Conservation (phyloP, 2,113 vertebrate species). For the Zosterops hypoxanthus region DNA sequence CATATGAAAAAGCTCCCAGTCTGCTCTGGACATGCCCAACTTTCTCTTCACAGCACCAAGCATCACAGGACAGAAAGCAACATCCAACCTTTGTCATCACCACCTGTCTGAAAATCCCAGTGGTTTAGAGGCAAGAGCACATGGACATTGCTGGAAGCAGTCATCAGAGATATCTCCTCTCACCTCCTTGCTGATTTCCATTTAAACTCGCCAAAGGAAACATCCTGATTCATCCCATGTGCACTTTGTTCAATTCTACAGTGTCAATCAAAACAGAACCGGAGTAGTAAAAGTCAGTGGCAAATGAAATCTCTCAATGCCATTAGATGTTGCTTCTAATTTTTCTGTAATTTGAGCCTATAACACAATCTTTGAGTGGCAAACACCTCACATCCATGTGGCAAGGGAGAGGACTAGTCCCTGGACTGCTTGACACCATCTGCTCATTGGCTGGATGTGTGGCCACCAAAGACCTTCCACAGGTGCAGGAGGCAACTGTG, state of each 20-base stretch:
- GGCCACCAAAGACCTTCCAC: background rate
- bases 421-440: background rate
- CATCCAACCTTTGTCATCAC: background rate
- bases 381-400: background rate
- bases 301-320: background rate
- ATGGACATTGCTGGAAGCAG: background rate
- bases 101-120: background rate
- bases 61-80: background rate
- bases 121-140: background rate
- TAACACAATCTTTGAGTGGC: background rate
- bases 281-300: background rate
- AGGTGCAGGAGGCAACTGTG: background rate
- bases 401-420: background rate
- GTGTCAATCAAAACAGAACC: background rate
- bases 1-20: background rate
- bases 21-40: background rate
- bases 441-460: background rate
- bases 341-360: background rate
- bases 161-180: background rate
- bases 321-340: background rate
- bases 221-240: background rate
- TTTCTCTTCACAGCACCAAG: background rate
- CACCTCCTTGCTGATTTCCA: background rate
- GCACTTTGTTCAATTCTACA: background rate
- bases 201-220: background rate